Conservation (phyloP, 1,140 invertebrate species). For the Hylaeus anthracinus region DNA sequence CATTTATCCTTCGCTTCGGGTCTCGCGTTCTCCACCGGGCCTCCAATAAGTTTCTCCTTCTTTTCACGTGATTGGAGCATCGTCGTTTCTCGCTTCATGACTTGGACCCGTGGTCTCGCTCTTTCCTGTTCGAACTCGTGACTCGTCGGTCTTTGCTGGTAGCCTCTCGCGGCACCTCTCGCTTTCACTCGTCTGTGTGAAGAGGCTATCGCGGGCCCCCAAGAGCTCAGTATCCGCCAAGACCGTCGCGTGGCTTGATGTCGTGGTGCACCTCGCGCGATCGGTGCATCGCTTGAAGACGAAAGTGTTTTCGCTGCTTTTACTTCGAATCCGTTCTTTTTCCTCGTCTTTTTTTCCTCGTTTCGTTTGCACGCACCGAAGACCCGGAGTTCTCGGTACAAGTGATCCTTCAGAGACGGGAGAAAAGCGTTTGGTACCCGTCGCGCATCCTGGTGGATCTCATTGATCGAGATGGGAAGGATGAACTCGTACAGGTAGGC, state of each 20-base stretch:
- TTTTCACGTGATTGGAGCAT: slow-evolving; percentile 35
- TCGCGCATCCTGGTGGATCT: background rate
- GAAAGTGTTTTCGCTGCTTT: background rate
- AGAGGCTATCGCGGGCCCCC: slow-evolving; percentile 60
- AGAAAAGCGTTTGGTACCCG: background rate
- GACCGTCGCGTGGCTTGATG: slow-evolving; percentile 57
- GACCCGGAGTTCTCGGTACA: background rate
- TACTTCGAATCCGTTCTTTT: background rate
- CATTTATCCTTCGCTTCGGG: background rate
- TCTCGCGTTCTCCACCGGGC: background rate
- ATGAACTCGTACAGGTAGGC: slow-evolving; percentile 42
- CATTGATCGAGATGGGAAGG: slow-evolving; percentile 39
- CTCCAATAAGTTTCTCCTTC: slow-evolving; percentile 21
- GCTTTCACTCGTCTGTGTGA: slow-evolving; percentile 65
- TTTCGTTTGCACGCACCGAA: background rate
- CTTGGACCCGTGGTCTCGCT: background rate
- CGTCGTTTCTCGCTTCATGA: slow-evolving; percentile 7
- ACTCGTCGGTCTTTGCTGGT: slow-evolving; percentile 27
- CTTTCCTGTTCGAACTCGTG: slow-evolving; percentile 42
- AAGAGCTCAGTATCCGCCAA: slow-evolving; percentile 60
- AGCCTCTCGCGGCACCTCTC: slow-evolving; percentile 56
- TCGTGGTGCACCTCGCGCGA: slow-evolving; percentile 31
- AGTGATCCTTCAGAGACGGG: background rate
- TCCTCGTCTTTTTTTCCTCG: background rate
- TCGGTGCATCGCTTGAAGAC: slow-evolving; percentile 7